Percentiles rank a stretch among this genome's conserved stretches.
Conservation (phyloP, 2,888 invertebrate species). For the Morpho helenor region DNA sequence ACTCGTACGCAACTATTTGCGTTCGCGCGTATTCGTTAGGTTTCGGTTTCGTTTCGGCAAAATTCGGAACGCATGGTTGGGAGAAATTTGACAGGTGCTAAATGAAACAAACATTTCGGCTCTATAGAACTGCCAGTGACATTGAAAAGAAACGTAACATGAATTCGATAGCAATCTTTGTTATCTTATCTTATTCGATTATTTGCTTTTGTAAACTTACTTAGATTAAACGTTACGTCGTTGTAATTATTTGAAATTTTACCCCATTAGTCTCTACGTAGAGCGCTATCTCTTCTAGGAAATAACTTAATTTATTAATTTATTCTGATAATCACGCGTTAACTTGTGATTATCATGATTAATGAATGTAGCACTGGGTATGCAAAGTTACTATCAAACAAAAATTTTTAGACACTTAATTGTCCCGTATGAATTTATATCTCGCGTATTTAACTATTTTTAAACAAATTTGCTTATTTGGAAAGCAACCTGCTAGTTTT, state of each 20-base stretch:
- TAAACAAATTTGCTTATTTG: no score
- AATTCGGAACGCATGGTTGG: constrained; percentile 61
- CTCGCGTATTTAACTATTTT: no score
- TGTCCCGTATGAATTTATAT: no score
- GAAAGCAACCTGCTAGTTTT: no score
- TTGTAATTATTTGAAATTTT: not conserved
- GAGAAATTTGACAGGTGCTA: constrained; percentile 48
- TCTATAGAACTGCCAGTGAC: constrained; percentile 10
- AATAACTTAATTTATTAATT: no score
- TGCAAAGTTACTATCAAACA: no score
- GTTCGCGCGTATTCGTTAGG: constrained; percentile 45
- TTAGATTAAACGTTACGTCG: not conserved
- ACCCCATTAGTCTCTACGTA: not conserved
- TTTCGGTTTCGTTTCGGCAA: constrained; percentile 47
- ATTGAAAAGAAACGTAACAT: constrained; percentile 14
- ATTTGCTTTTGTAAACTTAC: not conserved
- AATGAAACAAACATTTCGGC: constrained; percentile 20
- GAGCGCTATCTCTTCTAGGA: no score
- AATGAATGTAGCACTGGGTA: no score
- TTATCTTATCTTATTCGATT: constrained; percentile 4
- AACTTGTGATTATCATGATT: no score
- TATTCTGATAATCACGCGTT: no score
- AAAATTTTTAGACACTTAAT: no score
- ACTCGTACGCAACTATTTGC: constrained; percentile 66
- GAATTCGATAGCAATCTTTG: not conserved